Conservation (phyloP, 2,888 invertebrate species). For the Hirudinaria manillensis region DNA sequence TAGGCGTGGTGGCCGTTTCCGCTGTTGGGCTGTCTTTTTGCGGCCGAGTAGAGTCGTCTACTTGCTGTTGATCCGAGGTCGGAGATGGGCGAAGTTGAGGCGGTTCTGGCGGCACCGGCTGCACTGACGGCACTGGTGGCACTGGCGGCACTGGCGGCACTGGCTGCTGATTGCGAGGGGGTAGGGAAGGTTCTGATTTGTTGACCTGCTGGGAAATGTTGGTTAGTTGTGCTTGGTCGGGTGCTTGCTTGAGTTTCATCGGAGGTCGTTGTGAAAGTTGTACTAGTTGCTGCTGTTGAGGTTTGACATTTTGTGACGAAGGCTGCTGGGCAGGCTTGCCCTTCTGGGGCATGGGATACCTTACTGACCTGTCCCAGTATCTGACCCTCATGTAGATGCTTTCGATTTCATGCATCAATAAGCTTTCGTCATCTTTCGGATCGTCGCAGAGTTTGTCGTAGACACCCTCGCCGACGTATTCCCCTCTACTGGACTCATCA, state of each 20-base stretch:
- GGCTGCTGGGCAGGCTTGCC: not conserved
- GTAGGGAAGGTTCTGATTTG: not conserved
- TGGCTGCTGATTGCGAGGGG: not conserved
- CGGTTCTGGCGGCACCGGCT: not conserved
- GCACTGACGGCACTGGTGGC: not conserved
- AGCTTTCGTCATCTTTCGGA: not conserved
- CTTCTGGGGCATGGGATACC: not conserved
- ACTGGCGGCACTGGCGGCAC: not conserved
- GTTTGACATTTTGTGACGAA: not conserved
- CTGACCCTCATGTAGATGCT: not conserved
- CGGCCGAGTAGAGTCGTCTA: not conserved
- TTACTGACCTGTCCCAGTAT: constrained; percentile 3
- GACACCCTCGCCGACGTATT: not conserved
- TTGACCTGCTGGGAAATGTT: no score
- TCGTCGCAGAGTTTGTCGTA: not conserved
- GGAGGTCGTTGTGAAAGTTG: not conserved
- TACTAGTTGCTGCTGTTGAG: not conserved
- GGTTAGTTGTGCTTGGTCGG: not conserved
- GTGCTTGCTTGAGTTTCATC: not conserved
- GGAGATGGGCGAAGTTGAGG: not conserved
- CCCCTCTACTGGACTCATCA: not conserved
- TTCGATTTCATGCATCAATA: constrained; percentile 7
- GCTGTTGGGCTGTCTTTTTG: not conserved
- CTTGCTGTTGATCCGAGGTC: not conserved
- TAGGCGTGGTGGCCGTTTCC: not conserved